phyloP scores from a whole-genome alignment of 2,888 invertebrate genomes.

The Drosophila emarginata region DNA sequence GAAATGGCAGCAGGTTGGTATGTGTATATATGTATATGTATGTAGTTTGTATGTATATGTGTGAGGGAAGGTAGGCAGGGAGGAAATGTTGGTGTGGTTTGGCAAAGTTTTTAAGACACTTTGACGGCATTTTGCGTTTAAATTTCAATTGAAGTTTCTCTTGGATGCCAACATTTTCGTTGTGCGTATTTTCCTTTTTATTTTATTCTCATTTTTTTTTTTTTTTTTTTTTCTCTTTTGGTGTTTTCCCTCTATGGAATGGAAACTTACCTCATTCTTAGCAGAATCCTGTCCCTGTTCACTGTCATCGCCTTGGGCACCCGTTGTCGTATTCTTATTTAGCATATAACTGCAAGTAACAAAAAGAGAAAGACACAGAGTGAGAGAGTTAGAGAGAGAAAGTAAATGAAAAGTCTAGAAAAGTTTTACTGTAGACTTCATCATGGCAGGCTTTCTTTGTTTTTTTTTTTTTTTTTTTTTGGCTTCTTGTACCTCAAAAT shows the following conservation, averaged over 20 bases:
- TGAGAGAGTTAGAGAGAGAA: neutral
- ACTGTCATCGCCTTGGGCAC: slow-evolving; percentile 66
- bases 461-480: neutral
- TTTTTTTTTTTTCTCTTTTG: neutral
- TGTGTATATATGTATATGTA: neutral
- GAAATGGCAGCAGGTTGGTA: neutral
- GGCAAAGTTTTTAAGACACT: slow-evolving; percentile 25
- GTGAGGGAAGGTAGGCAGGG: neutral
- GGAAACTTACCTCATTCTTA: slow-evolving; percentile 67
- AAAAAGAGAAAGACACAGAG: neutral
- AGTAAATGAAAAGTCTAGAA: slow-evolving; percentile 22
- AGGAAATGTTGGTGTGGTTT: slow-evolving; percentile 5
- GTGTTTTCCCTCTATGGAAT: neutral
- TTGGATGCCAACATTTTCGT: neutral
- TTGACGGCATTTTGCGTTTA: slow-evolving; percentile 42
- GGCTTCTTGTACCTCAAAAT: slow-evolving; percentile 40
- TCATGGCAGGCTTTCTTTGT: slow-evolving; percentile 4
- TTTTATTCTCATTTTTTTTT: too few relatives aligned
- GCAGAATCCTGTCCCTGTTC: slow-evolving; percentile 60
- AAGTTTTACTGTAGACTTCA: slow-evolving; percentile 28
- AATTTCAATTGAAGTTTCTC: slow-evolving; percentile 51
- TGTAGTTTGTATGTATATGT: neutral
- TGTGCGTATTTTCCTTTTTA: slow-evolving; percentile 10
- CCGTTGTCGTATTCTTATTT: slow-evolving; percentile 55
- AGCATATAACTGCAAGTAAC: slow-evolving; percentile 58